A percentile compares a stretch with the other conserved stretches of the same genome.
Conservation (phyloP, 1,140 invertebrate species). For the Brachystomella parvula region DNA sequence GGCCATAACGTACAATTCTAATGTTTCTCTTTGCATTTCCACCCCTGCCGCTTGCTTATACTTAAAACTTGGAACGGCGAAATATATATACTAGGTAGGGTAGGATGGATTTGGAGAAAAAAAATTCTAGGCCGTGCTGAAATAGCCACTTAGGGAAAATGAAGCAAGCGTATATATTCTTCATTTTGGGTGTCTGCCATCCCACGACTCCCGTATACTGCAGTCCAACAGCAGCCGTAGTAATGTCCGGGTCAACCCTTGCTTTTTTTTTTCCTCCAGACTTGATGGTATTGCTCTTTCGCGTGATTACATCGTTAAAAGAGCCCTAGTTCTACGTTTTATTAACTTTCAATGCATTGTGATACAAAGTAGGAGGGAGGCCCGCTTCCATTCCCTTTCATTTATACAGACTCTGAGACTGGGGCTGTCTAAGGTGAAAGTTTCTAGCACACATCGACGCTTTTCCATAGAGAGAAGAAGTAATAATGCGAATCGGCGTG, state of each 20-base stretch:
- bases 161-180: background rate
- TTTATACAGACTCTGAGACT: too few relatives aligned
- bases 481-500: background rate
- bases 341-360: conserved; percentile 9
- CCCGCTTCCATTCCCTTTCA: background rate
- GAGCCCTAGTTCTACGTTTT: background rate
- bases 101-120: background rate
- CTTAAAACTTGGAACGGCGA: too few relatives aligned
- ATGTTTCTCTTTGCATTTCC: background rate
- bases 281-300: conserved; percentile 14
- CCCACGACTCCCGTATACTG: background rate
- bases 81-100: too few relatives aligned
- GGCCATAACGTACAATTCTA: background rate
- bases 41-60: background rate
- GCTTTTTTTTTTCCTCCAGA: background rate
- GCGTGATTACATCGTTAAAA: conserved; percentile 28
- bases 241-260: background rate
- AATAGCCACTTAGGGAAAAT: conserved; percentile 6
- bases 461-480: background rate
- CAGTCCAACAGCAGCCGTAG: background rate
- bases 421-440: too few relatives aligned
- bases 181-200: background rate
- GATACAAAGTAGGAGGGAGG: background rate
- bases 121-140: background rate
- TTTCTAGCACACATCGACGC: background rate